phyloP scores from a whole-genome alignment of 1,140 invertebrate genomes.

The Monochamus saltuarius region DNA sequence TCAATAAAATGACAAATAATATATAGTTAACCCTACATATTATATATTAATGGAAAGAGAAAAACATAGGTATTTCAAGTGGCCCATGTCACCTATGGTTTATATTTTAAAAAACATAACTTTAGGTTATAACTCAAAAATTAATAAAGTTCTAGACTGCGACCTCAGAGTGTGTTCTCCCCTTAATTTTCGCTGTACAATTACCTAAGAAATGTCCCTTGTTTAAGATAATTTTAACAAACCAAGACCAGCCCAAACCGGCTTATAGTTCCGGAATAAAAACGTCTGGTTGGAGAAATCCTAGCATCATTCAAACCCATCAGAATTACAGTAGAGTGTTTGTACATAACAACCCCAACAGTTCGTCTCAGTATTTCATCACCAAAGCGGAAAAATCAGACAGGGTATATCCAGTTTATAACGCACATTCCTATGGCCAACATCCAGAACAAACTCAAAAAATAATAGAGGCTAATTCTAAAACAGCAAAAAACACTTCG shows the following conservation, averaged over 20 bases:
- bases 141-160: too few species aligned
- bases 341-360: conserved; percentile 28
- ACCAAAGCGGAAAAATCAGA: conserved; percentile 13
- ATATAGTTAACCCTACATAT: too few species aligned
- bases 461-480: not conserved
- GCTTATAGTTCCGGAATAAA: conserved; percentile 23
- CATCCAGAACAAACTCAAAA: conserved; percentile 1
- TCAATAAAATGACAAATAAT: too few species aligned
- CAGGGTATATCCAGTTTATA: conserved; percentile 25
- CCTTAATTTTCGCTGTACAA: too few species aligned
- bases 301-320: conserved; percentile 21
- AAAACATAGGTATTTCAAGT: too few species aligned
- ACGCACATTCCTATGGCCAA: conserved; percentile 19
- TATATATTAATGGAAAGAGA: too few species aligned
- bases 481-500: too few species aligned
- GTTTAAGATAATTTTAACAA: conserved; percentile 1
- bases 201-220: not conserved
- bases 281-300: conserved; percentile 22
- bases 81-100: too few species aligned
- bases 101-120: too few species aligned
- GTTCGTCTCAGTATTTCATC: conserved; percentile 1
- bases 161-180: too few species aligned
- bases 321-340: conserved; percentile 40
- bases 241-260: not conserved
- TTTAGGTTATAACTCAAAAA: too few species aligned